Percentiles rank a stretch among this genome's conserved stretches.
These are phyloP conservation scores for Heliocidaris erythrogramma DNA, from an alignment of 35 echinoderm and acorn worm species.

Conservation along the genomic window DNA sequence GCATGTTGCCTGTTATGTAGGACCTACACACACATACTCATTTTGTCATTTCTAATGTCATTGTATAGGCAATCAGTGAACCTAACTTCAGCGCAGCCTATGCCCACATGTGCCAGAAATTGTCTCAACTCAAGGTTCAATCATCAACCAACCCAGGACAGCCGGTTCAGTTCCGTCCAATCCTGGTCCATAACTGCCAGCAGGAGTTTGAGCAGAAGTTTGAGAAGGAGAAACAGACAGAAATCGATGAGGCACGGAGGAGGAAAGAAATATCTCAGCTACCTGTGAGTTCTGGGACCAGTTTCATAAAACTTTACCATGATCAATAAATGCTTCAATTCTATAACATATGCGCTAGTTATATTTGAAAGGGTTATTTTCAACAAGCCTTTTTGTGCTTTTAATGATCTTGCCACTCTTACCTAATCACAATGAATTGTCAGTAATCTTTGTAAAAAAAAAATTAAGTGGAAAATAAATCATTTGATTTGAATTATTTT, in stretches of 20 bases:
- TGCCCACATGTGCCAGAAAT: conserved; percentile 84
- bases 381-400: too few relatives aligned
- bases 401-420: too few relatives aligned
- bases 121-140: conserved; percentile 84
- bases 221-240: conserved; percentile 70
- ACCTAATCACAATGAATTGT: too few relatives aligned
- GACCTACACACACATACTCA: too few relatives aligned
- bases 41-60: background rate
- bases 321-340: background rate
- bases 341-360: too few relatives aligned
- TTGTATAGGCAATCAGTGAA: conserved; percentile 78
- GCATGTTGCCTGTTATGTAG: conserved; percentile 25
- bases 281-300: conserved; percentile 44
- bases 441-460: too few relatives aligned
- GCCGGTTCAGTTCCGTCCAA: conserved; percentile 79
- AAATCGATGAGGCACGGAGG: conserved; percentile 39
- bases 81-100: conserved; percentile 85
- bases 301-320: background rate
- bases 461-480: too few relatives aligned
- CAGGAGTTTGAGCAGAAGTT: conserved; percentile 90
- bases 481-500: too few relatives aligned
- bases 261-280: conserved; percentile 64
- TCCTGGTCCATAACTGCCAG: conserved; percentile 84
- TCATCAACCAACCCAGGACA: conserved; percentile 7
- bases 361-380: too few relatives aligned